Conservation (phyloP, 2,888 invertebrate species). For the Criorhina ranunculi region DNA sequence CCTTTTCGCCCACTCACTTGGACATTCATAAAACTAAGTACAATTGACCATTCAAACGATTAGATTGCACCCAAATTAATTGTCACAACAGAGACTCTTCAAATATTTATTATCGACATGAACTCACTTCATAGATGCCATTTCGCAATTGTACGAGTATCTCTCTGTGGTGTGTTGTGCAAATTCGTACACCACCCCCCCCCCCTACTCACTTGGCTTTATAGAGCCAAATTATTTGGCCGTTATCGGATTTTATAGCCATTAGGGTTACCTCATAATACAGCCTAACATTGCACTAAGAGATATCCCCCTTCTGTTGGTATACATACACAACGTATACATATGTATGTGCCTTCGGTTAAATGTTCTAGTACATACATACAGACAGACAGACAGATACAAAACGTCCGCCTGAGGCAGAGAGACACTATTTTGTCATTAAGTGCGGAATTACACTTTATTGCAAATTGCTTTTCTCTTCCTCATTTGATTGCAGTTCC, state of each 20-base stretch:
- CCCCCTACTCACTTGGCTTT: constrained; percentile 58
- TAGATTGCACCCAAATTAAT: constrained; percentile 66
- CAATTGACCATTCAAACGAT: constrained; percentile 68
- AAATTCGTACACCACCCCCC: constrained; percentile 51
- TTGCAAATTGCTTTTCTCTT: constrained; percentile 79
- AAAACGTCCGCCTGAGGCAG: constrained; percentile 53
- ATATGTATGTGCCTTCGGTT: constrained; percentile 37
- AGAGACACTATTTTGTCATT: constrained; percentile 77
- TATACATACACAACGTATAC: constrained; percentile 47
- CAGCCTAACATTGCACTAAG: constrained; percentile 69
- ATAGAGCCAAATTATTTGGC: constrained; percentile 79
- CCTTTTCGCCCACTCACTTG: not conserved
- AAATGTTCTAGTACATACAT: constrained; percentile 54
- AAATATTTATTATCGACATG: constrained; percentile 67
- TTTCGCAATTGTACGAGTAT: constrained; percentile 35
- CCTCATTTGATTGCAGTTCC: constrained; percentile 76
- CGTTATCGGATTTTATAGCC: constrained; percentile 80
- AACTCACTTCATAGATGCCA: constrained; percentile 45
- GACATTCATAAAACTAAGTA: constrained; percentile 53
- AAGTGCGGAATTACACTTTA: constrained; percentile 79
- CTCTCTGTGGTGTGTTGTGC: constrained; percentile 45
- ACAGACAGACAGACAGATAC: constrained; percentile 24
- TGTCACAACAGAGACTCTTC: constrained; percentile 59
- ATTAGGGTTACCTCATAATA: constrained; percentile 77
- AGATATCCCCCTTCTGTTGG: constrained; percentile 16